Conservation (phyloP, 2,888 invertebrate species). For the Ephialtes manifestator region DNA sequence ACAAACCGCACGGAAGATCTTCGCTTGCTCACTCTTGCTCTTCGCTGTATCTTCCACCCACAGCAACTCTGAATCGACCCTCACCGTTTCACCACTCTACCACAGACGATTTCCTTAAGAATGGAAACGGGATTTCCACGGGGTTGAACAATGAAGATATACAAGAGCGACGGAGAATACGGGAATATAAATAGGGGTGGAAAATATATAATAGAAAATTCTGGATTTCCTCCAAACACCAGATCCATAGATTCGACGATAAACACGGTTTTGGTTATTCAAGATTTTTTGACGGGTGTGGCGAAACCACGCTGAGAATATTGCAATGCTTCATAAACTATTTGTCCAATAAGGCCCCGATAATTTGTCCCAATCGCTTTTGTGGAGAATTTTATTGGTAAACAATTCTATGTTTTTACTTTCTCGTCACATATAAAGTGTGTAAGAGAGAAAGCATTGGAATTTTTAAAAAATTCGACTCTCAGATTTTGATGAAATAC, state of each 20-base stretch:
- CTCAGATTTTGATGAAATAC: too few species aligned
- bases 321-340: neutral
- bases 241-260: constrained; percentile 8
- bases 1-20: constrained; percentile 62
- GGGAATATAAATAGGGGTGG: constrained; percentile 1
- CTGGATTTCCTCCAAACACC: constrained; percentile 1
- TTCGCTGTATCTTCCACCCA: neutral
- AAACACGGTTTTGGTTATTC: neutral
- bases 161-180: neutral
- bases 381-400: too few species aligned
- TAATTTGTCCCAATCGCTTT: too few species aligned
- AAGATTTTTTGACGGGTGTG: neutral
- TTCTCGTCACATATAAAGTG: too few species aligned
- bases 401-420: too few species aligned
- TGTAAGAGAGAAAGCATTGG: too few species aligned
- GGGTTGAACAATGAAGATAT: constrained; percentile 42
- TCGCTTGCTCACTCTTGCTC: constrained; percentile 44
- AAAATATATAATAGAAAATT: constrained; percentile 12
- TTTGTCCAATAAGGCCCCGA: neutral
- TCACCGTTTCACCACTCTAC: constrained; percentile 14
- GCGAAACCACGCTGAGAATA: neutral
- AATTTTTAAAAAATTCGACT: too few species aligned
- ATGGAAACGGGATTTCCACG: constrained; percentile 52
- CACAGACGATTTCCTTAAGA: constrained; percentile 49
- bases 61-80: neutral